phyloP scores from a whole-genome alignment of 2,888 invertebrate species.

The Drosophila peninsularis region DNA sequence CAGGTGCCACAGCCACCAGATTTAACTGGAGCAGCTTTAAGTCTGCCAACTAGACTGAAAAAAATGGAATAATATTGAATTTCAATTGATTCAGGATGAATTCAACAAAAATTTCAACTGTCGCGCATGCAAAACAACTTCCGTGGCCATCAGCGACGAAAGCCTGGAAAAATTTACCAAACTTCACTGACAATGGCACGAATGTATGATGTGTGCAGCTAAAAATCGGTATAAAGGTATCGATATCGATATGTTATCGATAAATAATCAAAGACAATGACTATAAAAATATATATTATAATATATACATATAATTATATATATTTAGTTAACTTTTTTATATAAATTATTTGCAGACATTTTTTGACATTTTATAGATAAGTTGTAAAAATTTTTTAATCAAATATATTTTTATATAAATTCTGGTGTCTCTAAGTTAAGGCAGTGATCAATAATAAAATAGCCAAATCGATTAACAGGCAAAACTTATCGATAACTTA shows the following conservation, averaged over 20 bases:
- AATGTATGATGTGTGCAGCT: not conserved
- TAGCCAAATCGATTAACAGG: no score
- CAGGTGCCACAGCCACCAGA: conserved; percentile 45
- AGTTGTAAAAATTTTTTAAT: no score
- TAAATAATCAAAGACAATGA: no score
- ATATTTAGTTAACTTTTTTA: no score
- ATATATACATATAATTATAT: no score
- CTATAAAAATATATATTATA: no score
- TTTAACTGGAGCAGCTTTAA: conserved; percentile 24
- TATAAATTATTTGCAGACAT: no score
- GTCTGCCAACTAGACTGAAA: conserved; percentile 14
- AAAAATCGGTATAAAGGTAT: not conserved
- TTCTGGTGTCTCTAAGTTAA: no score
- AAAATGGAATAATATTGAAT: not conserved
- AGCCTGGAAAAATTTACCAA: not conserved
- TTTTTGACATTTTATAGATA: no score
- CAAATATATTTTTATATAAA: no score
- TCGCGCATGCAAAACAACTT: conserved; percentile 47
- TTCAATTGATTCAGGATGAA: not conserved
- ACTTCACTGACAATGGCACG: conserved; percentile 13
- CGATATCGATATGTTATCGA: not conserved
- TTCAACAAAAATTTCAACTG: conserved; percentile 21
- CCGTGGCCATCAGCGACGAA: conserved; percentile 27
- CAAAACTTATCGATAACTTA: no score
- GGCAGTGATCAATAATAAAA: no score